Evolutionary conservation across 2,888 invertebrate species (phyloP), one percentile per base, ranked within the genome.

Genomic region (Melanargia galathea): DNA sequence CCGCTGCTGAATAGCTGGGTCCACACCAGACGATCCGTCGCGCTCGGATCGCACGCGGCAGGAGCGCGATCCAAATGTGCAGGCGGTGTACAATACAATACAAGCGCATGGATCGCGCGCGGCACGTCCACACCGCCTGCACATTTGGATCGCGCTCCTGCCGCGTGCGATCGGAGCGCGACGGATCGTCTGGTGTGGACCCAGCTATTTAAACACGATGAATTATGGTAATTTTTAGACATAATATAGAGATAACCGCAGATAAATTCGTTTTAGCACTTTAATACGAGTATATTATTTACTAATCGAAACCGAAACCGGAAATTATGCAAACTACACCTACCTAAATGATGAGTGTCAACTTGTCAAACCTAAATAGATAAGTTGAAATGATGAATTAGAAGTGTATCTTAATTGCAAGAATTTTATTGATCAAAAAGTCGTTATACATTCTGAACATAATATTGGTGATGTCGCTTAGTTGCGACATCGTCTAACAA

Each of bases 271-370:
- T 18, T 51, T 18, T 33, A 51, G 33, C 51, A 51, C 51, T 33
- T 33, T 33, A 51, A 51, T 51, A n/a, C n/a, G n/a, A n/a, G n/a
- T n/a, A 18, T 45, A 45, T 8, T 46, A 22, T 51, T 51, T 20
- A 20, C 20, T 35, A 52, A 52, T 33, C 35, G 52, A 52, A 52
- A 51, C 26, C 11, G 16, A 51, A 33, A 52, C 35, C 20, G 13
- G 52, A 52, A 52, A 52, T 52, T 52, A 52, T 35, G 52, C 52
- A 52, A 30, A 51, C 24, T 16, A 26, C 22, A 33, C 20, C 10
- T 20, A 35, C 20, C 20, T 7, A 7, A 52, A 49, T 8, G 52
- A 52, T 52, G 52, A 33, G 52, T 52, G 35, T 52, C 33, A 33
- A 52, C 52, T 20, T 52, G 35, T 52, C 52, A 52, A 11, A 5